These are phyloP conservation scores for Brotogeris chrysoptera DNA, from an alignment of 2,797 vertebrate genomes.

Conservation along the genomic window DNA sequence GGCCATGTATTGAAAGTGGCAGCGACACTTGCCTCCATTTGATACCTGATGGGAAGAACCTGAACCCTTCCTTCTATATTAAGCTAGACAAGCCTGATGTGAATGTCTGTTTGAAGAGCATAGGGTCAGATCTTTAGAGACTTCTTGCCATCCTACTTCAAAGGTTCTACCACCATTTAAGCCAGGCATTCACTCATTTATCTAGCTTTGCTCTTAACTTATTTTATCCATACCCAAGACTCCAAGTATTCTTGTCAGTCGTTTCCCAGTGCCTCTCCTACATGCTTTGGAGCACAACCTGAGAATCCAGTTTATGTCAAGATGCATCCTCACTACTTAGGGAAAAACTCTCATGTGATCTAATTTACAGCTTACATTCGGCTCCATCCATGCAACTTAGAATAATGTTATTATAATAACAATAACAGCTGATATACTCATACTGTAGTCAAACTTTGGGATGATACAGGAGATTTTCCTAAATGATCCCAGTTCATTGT, in stretches of 20 bases:
- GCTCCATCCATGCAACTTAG: neutral
- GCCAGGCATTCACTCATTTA: neutral
- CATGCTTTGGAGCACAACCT: neutral
- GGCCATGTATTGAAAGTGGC: neutral
- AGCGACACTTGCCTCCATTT: neutral
- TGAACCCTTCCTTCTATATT: accelerated
- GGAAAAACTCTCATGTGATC: neutral
- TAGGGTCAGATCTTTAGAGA: neutral
- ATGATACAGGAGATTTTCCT: neutral
- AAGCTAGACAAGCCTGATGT: neutral
- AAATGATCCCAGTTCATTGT: neutral
- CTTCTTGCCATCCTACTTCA: neutral
- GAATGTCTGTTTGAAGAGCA: neutral
- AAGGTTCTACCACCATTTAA: neutral
- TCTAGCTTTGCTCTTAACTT: neutral
- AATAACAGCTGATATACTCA: neutral
- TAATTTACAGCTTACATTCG: neutral
- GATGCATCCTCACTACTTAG: neutral
- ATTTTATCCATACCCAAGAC: neutral
- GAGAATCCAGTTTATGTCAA: neutral
- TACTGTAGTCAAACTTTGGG: neutral
- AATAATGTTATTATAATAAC: neutral
- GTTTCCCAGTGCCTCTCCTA: neutral
- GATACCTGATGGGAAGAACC: neutral
- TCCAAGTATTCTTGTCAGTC: neutral